Evolutionary conservation across 1,140 invertebrate species (phyloP).

Genomic region (Tachypleus tridentatus): DNA sequence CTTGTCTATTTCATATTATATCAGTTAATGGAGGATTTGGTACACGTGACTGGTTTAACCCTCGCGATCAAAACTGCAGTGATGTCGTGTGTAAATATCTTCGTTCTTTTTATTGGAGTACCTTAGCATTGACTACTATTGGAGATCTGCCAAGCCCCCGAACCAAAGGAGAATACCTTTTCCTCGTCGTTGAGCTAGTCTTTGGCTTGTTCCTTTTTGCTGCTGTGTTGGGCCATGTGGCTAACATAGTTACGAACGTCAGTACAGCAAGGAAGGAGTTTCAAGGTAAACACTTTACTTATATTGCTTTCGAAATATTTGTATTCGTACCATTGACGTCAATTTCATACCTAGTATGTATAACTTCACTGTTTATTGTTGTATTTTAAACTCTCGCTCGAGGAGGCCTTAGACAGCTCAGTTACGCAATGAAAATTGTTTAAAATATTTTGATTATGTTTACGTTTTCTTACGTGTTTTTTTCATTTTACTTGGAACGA

Average conservation of each 20-base stretch:
- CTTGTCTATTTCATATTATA: constrained; percentile 91
- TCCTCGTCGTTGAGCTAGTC: constrained; percentile 75
- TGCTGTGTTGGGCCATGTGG: constrained; percentile 81
- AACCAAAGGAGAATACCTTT: constrained; percentile 80
- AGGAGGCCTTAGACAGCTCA: too few relatives aligned
- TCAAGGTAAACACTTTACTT: constrained; percentile 54
- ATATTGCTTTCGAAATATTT: too few relatives aligned
- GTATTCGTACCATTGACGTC: too few relatives aligned
- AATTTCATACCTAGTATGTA: too few relatives aligned
- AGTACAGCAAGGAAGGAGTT: constrained; percentile 86
- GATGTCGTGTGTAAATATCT: constrained; percentile 88
- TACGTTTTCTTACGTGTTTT: too few relatives aligned
- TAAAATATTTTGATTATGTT: too few relatives aligned
- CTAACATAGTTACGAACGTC: constrained; percentile 88
- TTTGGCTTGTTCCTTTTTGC: constrained; percentile 82
- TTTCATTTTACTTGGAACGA: too few relatives aligned
- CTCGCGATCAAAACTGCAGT: constrained; percentile 39
- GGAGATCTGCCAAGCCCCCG: constrained; percentile 48
- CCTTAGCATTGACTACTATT: constrained; percentile 84
- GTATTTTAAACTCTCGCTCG: too few relatives aligned
- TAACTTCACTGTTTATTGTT: too few relatives aligned
- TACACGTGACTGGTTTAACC: constrained; percentile 67
- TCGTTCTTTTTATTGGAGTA: constrained; percentile 96
- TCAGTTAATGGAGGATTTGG: constrained; percentile 87
- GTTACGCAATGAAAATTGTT: too few relatives aligned